Evolutionary conservation across 2,888 invertebrate genomes (phyloP), one percentile per base, ranked within the genome.

Genomic region (Malachius bipustulatus): DNA sequence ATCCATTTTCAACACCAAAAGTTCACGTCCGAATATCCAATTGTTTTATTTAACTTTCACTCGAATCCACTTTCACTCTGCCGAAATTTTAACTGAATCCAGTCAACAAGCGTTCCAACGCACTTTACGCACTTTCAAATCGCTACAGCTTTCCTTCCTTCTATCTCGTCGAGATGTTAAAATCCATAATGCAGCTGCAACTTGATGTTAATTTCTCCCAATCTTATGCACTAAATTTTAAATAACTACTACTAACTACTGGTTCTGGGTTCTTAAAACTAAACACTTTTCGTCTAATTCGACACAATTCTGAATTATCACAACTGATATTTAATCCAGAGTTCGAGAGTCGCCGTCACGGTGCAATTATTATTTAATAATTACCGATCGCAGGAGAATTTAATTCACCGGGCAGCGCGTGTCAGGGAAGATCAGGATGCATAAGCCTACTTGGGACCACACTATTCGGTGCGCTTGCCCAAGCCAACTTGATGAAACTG

Each of bases 1-100:
- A 67, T 82, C 82, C 82, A 83, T 83, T 41, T 47, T 46, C 36
- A 11, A 14, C 16, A 24, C 19, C 29, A 30, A 35, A 24, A 19
- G 19, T 13, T 19, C n/a, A 19, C n/a, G n/a, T 19, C 24, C n/a
- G 24, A 19, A 19, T 29, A 32, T 11, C 8, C 11, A 10, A 12
- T 28, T 28, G 8, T 28, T 28, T 28, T 11, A 30, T 16, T 30
- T 36, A 44, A 58, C 56, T 57, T 58, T 57, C 57, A 56, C 57
- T 52, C 36, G 39, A 31, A 45, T 46, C 50, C 51, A 52, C 54
- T 54, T 54, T 54, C 54, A 54, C 52, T 52, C 44, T 45, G 43
- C 49, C 48, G 45, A 52, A 51, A 51, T 38, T 47, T 41, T 34
- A 15, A 28, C 35, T 36, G 35, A 37, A 26, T 26, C 26, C 26